Conservation (phyloP, 2,113 vertebrate species). For the Jaculus jaculus region DNA sequence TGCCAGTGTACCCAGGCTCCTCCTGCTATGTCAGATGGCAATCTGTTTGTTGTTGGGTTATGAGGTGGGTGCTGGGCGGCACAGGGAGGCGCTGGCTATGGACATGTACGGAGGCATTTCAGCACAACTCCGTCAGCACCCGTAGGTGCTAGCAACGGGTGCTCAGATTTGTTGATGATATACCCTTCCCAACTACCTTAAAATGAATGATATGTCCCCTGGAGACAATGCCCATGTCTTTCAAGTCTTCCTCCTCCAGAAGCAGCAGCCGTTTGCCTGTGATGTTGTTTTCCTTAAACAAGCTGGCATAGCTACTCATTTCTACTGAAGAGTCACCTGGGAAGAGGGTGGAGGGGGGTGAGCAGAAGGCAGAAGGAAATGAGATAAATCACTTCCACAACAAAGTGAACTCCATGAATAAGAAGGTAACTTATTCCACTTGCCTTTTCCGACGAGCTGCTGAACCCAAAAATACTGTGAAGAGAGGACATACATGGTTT, state of each 20-base stretch:
- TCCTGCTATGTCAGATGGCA: not conserved
- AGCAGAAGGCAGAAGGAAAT: constrained; percentile 73
- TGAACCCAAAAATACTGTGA: constrained; percentile 97
- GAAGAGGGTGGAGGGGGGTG: not conserved
- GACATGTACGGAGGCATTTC: not conserved
- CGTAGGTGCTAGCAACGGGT: accelerated
- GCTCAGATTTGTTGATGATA: not conserved
- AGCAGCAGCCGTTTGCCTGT: constrained; percentile 94
- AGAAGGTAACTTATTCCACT: constrained; percentile 69
- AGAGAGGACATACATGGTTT: constrained; percentile 77
- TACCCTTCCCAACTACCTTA: constrained; percentile 87
- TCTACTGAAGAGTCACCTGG: constrained; percentile 88
- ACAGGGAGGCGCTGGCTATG: not conserved
- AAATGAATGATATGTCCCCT: constrained; percentile 98
- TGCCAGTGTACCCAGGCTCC: not conserved
- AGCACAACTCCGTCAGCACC: accelerated
- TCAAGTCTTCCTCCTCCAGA: constrained; percentile 93
- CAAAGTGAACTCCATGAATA: constrained; percentile 50
- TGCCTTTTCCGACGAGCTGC: constrained; percentile 94
- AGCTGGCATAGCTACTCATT: constrained; percentile 91
- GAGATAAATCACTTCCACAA: not conserved
- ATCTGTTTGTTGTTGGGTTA: not conserved
- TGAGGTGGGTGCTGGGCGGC: not conserved
- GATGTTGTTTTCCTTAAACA: constrained; percentile 98
- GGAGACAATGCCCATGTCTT: constrained; percentile 96